Evolutionary conservation across 2,113 vertebrate genomes (phyloP).

Genomic region (Pollachius pollachius): DNA sequence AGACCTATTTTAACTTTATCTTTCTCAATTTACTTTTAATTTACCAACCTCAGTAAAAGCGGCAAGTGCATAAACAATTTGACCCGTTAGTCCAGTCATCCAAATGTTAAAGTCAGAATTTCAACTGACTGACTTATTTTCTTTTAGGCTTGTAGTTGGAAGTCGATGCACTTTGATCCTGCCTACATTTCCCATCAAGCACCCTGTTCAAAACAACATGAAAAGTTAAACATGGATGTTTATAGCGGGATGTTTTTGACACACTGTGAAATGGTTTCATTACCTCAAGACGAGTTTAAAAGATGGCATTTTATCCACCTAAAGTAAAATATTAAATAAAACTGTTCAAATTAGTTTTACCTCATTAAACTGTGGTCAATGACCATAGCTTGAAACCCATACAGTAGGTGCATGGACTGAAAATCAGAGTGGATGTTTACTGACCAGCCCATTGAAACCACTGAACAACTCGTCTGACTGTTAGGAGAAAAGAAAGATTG

Average conservation of each 20-base stretch:
- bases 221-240: not conserved
- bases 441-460: conserved; percentile 31
- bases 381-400: not conserved
- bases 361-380: not conserved
- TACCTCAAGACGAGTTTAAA: no score
- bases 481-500: conserved; percentile 52
- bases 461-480: conserved; percentile 27
- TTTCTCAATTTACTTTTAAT: conserved; percentile 30
- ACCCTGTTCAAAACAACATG: not conserved
- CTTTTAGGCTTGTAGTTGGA: conserved; percentile 21
- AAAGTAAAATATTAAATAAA: no score
- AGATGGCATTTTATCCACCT: no score
- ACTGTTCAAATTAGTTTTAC: not conserved
- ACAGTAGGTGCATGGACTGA: conserved; percentile 17
- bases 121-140: not conserved
- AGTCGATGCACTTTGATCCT: conserved; percentile 18
- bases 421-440: conserved; percentile 47
- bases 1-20: conserved; percentile 19
- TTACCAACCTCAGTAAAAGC: conserved; percentile 13
- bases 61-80: no score
- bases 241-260: no score
- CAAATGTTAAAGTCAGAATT: not conserved
- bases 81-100: not conserved
- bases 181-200: conserved; percentile 1
- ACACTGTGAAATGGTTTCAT: no score